Base-by-base conservation (phyloP, 2,113 vertebrate genomes). In the Sinocyclocheilus grahami region DNA sequence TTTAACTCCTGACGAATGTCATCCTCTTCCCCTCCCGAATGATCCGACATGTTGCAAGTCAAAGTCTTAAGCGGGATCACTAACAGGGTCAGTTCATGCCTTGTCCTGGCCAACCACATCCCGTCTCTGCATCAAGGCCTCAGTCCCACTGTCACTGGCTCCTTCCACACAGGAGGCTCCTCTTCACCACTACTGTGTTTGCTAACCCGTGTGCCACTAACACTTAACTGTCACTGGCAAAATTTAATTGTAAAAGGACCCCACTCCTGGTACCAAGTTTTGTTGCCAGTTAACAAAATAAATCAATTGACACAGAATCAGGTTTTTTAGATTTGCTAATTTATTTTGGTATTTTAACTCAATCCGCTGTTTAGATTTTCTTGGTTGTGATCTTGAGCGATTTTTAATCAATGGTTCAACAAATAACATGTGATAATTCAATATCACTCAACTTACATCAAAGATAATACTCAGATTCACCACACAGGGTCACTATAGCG, bases 201-300 rank as follows among this genome's bases (percentile, higher is more conserved):
- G 63, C n/a, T 65, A 24, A 65, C 63, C 24, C 22, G 24, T n/a
- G 24, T n/a, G 63, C 63, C 63, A 24, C n/a, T 27, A 27, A 65
- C 63, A 65, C 63, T 65, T 24, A 27, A 65, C 24, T 24, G 9
- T 24, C 63, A 65, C 63, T 65, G 63, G 63, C 24, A 10, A 65
- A 65, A 27, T 65, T 27, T 3, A 65, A 65, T 27, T 65, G 22
- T 65, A 5, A 27, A 65, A 65, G 9, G 48, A 65, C 63, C 63
- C n/a, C 63, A 65, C n/a, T 27, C 24, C 63, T 13, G 63, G 63
- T 65, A 65, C n/a, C 63, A 65, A 65, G 63, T n/a, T 65, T 65
- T 27, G 27, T 27, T 27, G 27, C 27, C 27, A 27, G 27, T 27
- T 27, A 27, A 27, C 27, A 27, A 27, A 27, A 27, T 65, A 27